Conservation (phyloP, 1,140 invertebrate genomes). For the Drosophila quadrilineata region DNA sequence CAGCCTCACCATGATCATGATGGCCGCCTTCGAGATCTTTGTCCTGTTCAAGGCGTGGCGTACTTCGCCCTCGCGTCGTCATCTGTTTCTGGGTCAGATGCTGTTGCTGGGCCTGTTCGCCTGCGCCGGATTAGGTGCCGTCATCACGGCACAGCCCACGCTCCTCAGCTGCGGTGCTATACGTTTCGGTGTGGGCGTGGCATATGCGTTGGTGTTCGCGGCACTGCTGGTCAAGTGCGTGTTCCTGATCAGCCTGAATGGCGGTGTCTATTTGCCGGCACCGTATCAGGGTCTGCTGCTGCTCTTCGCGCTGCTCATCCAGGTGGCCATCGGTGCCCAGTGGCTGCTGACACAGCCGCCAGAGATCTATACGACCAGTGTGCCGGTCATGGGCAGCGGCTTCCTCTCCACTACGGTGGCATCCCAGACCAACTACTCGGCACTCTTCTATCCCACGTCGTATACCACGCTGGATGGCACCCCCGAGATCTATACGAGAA, state of each 20-base stretch:
- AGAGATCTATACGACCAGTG: conserved; percentile 83
- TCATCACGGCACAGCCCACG: conserved; percentile 90
- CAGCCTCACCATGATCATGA: conserved; percentile 89
- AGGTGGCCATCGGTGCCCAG: conserved; percentile 93
- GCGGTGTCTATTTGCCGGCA: conserved; percentile 95
- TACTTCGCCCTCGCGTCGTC: conserved; percentile 90
- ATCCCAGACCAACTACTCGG: conserved; percentile 62
- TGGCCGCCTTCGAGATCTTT: conserved; percentile 92
- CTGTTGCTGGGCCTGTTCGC: conserved; percentile 93
- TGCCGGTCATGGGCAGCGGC: conserved; percentile 66
- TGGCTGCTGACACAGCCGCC: conserved; percentile 91
- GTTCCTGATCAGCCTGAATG: conserved; percentile 94
- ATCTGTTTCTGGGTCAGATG: conserved; percentile 95
- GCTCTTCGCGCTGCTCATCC: conserved; percentile 93
- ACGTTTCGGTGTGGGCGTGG: conserved; percentile 91
- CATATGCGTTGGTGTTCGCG: conserved; percentile 94
- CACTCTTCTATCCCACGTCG: conserved; percentile 74
- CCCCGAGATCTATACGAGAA: conserved; percentile 69
- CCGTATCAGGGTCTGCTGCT: conserved; percentile 94
- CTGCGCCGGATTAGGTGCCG: conserved; percentile 89
- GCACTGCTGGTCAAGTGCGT: conserved; percentile 96
- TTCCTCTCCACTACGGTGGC: conserved; percentile 66
- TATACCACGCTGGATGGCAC: conserved; percentile 67
- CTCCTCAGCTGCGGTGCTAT: conserved; percentile 91
- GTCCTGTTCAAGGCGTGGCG: conserved; percentile 93